phyloP scores from a whole-genome alignment of 2,888 invertebrate species.

The Cordilura impudica region DNA sequence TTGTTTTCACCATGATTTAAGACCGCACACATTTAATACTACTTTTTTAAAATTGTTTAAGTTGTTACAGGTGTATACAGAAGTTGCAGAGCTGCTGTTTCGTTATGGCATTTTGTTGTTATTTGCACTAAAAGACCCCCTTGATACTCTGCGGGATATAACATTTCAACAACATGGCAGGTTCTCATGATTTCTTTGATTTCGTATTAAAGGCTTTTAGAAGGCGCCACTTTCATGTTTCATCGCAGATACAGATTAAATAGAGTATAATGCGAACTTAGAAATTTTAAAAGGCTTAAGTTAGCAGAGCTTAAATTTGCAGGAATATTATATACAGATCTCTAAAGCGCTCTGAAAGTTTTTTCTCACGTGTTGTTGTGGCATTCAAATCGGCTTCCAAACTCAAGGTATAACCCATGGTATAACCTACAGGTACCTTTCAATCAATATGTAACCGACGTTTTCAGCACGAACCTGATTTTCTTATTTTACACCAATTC shows the following conservation, averaged over 20 bases:
- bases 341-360: too few species aligned
- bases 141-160: conserved; percentile 56
- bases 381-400: too few species aligned
- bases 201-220: conserved; percentile 36
- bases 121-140: conserved; percentile 28
- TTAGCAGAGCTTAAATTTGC: too few species aligned
- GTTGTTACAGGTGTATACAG: conserved; percentile 56
- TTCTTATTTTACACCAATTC: too few species aligned
- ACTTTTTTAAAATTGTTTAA: conserved; percentile 32
- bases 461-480: too few species aligned
- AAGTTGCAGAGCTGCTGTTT: conserved; percentile 38
- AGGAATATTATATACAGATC: too few species aligned
- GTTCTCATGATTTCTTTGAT: conserved; percentile 31
- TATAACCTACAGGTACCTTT: background rate
- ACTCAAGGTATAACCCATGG: too few species aligned
- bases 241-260: background rate
- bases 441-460: background rate
- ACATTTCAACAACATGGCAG: conserved; percentile 58
- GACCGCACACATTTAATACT: conserved; percentile 54
- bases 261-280: background rate
- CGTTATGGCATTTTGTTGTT: background rate
- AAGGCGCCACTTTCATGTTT: conserved; percentile 47
- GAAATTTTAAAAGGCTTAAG: background rate
- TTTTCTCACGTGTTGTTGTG: too few species aligned
- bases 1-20: conserved; percentile 40